Evolutionary conservation across 2,888 invertebrate species (phyloP).

Genomic region (Trypoxylon attenuatum): DNA sequence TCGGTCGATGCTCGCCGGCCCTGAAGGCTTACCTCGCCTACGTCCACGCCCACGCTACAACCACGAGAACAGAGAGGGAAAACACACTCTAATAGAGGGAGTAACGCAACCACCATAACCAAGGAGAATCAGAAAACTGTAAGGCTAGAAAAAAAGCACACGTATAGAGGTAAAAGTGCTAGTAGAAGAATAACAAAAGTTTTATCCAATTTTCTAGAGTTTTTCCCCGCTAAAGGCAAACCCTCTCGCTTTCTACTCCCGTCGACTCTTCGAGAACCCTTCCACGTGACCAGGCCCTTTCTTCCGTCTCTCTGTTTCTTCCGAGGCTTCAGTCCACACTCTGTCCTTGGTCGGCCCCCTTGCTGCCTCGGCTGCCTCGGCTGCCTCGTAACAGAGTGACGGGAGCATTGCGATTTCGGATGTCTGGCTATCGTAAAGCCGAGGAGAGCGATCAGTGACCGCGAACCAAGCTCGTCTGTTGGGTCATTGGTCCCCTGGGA

Average conservation of each 20-base stretch:
- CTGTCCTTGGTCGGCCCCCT: background rate
- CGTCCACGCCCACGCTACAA: constrained; percentile 58
- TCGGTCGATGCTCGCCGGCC: constrained; percentile 56
- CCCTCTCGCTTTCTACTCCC: background rate
- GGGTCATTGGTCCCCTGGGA: constrained; percentile 38
- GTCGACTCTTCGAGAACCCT: background rate
- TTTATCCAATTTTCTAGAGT: too few relatives aligned
- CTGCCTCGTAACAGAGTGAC: constrained; percentile 2
- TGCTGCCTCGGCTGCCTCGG: background rate
- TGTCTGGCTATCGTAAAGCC: background rate
- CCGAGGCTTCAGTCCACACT: background rate
- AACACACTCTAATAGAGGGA: background rate
- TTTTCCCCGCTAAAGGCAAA: background rate
- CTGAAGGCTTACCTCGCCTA: constrained; percentile 59
- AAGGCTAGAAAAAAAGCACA: background rate
- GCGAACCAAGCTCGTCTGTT: constrained; percentile 10
- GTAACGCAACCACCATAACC: background rate
- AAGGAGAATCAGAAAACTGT: background rate
- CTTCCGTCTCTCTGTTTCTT: constrained; percentile 1
- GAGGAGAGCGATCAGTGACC: too few relatives aligned
- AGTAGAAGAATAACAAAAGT: too few relatives aligned
- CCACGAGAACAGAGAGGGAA: constrained; percentile 13
- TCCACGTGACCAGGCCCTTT: background rate
- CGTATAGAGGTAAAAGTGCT: background rate
- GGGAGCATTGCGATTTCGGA: constrained; percentile 6